A percentile compares a stretch with the other conserved stretches of the same genome.
Evolutionary conservation across 2,113 vertebrate genomes (phyloP).

Genomic region (Hepsetus odoe): DNA sequence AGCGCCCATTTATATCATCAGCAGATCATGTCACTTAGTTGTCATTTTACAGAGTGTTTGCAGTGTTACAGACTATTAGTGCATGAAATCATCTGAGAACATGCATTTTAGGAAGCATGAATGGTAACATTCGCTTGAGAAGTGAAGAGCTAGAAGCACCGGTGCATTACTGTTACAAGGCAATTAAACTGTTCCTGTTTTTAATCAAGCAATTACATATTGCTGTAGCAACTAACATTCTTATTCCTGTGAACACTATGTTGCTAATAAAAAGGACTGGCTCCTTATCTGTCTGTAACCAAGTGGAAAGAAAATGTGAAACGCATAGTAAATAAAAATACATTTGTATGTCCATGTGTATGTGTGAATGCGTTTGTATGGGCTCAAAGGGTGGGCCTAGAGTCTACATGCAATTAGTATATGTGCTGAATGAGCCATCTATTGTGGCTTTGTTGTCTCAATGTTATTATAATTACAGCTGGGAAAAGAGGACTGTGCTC

Average conservation of each 20-base stretch:
- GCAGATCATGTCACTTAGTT: not conserved
- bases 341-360: not conserved
- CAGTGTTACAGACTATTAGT: not conserved
- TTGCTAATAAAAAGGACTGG: not conserved
- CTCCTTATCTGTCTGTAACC: constrained; percentile 4
- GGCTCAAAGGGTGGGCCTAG: not conserved
- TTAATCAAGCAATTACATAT: constrained; percentile 1
- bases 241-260: not conserved
- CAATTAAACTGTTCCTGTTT: constrained; percentile 4
- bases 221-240: not conserved
- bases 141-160: not conserved
- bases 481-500: constrained; percentile 67
- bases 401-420: not conserved
- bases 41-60: not conserved
- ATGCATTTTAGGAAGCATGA: not conserved
- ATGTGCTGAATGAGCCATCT: constrained; percentile 32
- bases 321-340: constrained; percentile 1
- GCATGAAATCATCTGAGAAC: not conserved
- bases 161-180: not conserved
- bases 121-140: not conserved
- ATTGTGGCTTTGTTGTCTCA: constrained; percentile 64
- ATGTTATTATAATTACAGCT: constrained; percentile 76
- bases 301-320: not conserved
- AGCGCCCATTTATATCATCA: not conserved
- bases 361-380: not conserved